Percentiles rank a stretch among this genome's conserved stretches.
These are phyloP conservation scores for Anser cygnoides DNA, from an alignment of 2,113 vertebrate species.

Conservation along the genomic window DNA sequence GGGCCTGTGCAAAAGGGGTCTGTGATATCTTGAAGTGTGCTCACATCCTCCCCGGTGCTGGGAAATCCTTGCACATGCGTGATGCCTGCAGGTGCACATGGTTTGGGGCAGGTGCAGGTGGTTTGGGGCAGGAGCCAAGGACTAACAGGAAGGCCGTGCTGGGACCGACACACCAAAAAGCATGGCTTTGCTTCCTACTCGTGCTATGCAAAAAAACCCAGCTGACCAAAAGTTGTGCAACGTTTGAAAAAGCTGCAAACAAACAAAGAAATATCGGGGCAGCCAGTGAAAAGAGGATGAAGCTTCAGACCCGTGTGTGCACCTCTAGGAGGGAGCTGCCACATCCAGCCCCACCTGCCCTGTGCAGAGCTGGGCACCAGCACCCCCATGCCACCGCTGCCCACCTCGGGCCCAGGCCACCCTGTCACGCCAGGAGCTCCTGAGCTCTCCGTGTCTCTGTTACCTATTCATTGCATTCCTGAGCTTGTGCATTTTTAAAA, in stretches of 20 bases:
- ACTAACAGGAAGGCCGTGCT: not conserved
- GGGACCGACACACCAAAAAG: not conserved
- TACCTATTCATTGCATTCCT: not conserved
- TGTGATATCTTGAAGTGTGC: not conserved
- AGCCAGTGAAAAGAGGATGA: not conserved
- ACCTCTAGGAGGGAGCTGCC: not conserved
- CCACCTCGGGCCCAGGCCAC: not conserved
- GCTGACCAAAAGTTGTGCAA: not conserved
- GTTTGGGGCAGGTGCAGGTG: not conserved
- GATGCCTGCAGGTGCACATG: not conserved
- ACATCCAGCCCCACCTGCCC: no score
- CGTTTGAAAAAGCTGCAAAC: not conserved
- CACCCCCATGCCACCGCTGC: no score
- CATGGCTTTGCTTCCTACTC: not conserved
- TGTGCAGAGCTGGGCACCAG: no score
- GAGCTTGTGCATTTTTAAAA: not conserved
- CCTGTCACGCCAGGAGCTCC: fast-evolving
- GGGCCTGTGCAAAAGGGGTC: not conserved
- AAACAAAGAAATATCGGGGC: not conserved
- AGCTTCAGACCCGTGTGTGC: not conserved
- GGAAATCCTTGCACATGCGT: not conserved
- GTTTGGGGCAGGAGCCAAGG: not conserved
- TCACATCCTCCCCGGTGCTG: not conserved
- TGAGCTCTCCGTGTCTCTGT: not conserved
- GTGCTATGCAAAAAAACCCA: not conserved